Evolutionary conservation across 2,888 invertebrate species (phyloP), one percentile per base, ranked within the genome.

Genomic region (Eretmocerus hayati): DNA sequence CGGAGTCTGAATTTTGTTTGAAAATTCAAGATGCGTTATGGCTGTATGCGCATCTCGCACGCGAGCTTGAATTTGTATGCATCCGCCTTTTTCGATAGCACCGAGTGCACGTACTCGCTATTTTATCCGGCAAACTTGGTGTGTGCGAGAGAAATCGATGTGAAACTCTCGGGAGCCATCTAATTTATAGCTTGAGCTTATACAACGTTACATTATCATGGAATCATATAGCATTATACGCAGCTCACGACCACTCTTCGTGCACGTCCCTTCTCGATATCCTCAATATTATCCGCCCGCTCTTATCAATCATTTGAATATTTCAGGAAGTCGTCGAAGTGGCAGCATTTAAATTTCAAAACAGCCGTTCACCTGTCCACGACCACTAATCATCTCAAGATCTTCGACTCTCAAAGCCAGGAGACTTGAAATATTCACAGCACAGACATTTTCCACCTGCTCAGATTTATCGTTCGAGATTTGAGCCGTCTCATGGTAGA

Each of bases 331-430:
- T 20, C 36, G 39, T 16, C 33, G 42, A 18, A 42, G 46, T 22
- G 37, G 48, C 40, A 49, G 50, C 54, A 47, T 44, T 50, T 52
- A 41, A 50, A 50, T 50, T 50, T 46, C 39, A 50, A 50, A 45
- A 39, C 46, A 18, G 19, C 26, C 22, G 26, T 11, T 26, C 26
- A 11, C 26, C 26, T 11, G 6, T 26, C 26, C 6, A 26, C 11
- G 26, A 11, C 18, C 23, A n/a, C 4, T 31, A 22, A 42, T 42
- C 31, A 41, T 35, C 2, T 9, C 15, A 3, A 21, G 33, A 33
- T n/a, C 40, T 15, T 8, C 32, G 13, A 13, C 16, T 9, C 26
- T 26, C n/a, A n/a, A n/a, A n/a, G n/a, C n/a, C n/a, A n/a, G n/a
- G n/a, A n/a, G n/a, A n/a, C n/a, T n/a, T n/a, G n/a, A n/a, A n/a